Evolutionary conservation across 2,113 vertebrate species (phyloP), one percentile per base, ranked within the genome.

Genomic region (Pituophis catenifer): DNA sequence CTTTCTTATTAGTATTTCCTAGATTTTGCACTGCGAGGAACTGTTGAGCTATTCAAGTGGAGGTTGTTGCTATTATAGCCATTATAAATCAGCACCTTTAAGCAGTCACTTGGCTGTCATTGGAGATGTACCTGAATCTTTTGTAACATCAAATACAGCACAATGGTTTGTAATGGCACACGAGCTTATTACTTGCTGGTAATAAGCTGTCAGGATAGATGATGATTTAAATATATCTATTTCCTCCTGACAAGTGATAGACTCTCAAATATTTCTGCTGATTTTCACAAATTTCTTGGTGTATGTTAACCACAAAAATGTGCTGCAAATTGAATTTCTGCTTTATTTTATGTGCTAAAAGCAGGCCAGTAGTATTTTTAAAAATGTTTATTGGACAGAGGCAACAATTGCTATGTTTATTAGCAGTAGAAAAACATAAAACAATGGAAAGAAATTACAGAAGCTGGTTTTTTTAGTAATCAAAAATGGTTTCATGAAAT

Each of bases 11-110:
- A 93, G 54, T 58, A 59, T 59, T 90, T 86, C 89, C 88, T 75
- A 87, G 90, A 90, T 95, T 89, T 15, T 90, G 21, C 91, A 90
- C 59, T 93, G 11, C 6, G 95, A 92, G 93, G 94, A 97, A 96
- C 93, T 96, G 91, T 95, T 94, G 95, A 97, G 95, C 95, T 94
- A 96, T 95, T 95, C 96, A 95, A 95, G 57, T 93, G 88, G 91
- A 57, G 52, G 53, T 26, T 95, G 33, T 92, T 95, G 97, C 95
- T 94, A 95, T 94, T 94, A 93, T 17, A 23, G 62, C 24, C 93
- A 53, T 94, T 91, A 94, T 81, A 81, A 75, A 90, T 54, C 96
- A 92, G 92, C 91, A 6, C 57, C 33, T 91, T 90, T 92, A 88
- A 52, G 24, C 70, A 92, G 95, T 94, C 26, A 48, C 19, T 87